A percentile compares a stretch with the other conserved stretches of the same genome.
These are phyloP conservation scores for Heteromyza rotundicornis DNA, from an alignment of 2,888 invertebrate genomes.

Conservation along the genomic window DNA sequence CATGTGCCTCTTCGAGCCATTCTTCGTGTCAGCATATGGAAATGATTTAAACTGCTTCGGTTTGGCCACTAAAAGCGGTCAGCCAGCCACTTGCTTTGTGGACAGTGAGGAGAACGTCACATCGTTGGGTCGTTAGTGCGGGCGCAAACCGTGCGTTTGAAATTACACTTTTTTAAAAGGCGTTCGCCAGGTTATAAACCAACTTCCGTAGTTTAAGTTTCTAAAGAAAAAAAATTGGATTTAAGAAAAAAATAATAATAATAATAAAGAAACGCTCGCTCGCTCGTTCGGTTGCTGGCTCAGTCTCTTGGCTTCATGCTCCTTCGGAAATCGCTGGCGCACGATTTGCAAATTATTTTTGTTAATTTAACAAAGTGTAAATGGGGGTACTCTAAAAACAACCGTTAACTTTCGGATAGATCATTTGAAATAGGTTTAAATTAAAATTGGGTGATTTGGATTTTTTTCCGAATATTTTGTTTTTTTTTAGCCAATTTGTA, in stretches of 20 bases:
- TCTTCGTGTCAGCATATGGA: background rate
- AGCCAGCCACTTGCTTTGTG: too few species aligned
- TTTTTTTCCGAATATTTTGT: background rate
- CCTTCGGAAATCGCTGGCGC: slow-evolving; percentile 21
- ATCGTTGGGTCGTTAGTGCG: too few species aligned
- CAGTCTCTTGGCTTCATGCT: too few species aligned
- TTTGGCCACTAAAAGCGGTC: too few species aligned
- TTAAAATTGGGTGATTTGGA: background rate
- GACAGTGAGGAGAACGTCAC: background rate
- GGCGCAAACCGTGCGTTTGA: background rate
- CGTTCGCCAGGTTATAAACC: slow-evolving; percentile 19
- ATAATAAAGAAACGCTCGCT: too few species aligned
- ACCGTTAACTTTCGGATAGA: background rate
- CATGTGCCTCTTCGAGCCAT: too few species aligned
- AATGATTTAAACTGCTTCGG: background rate
- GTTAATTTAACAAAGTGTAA: slow-evolving; percentile 23
- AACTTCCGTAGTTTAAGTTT: slow-evolving; percentile 17
- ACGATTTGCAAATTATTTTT: slow-evolving; percentile 26
- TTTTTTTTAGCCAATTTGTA: background rate
- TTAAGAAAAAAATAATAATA: too few species aligned
- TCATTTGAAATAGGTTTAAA: background rate
- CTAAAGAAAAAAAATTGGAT: too few species aligned
- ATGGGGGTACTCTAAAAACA: slow-evolving; percentile 2
- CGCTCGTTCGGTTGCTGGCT: too few species aligned
- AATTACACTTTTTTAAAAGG: background rate